Percentiles rank a stretch among this genome's conserved stretches.
Conservation (phyloP, 2,888 invertebrate species). For the Cybosia mesomella region DNA sequence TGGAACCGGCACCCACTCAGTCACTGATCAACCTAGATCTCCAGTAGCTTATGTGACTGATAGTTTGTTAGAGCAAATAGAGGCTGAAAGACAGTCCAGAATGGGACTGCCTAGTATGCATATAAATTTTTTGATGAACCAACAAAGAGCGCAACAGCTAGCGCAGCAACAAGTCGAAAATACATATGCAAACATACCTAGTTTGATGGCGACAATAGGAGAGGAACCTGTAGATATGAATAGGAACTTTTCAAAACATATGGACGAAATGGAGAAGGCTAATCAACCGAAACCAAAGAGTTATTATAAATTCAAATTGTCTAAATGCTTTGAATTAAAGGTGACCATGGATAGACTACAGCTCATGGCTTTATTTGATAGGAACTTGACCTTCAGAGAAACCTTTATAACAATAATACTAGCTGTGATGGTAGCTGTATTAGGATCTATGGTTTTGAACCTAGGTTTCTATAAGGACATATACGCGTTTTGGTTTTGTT, state of each 20-base stretch:
- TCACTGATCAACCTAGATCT: slow-evolving; percentile 76
- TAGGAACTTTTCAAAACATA: slow-evolving; percentile 85
- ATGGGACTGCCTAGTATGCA: slow-evolving; percentile 85
- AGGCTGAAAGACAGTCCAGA: slow-evolving; percentile 79
- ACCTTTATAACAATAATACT: slow-evolving; percentile 93
- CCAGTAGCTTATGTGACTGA: slow-evolving; percentile 83
- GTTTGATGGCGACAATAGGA: slow-evolving; percentile 84
- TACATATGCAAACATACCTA: slow-evolving; percentile 71
- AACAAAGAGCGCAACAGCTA: slow-evolving; percentile 74
- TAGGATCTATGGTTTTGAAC: slow-evolving; percentile 94
- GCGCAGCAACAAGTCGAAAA: slow-evolving; percentile 69
- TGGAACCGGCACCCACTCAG: slow-evolving; percentile 68
- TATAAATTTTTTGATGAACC: slow-evolving; percentile 80
- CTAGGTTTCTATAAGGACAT: slow-evolving; percentile 96
- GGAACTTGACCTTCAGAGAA: slow-evolving; percentile 94
- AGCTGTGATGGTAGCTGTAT: slow-evolving; percentile 93
- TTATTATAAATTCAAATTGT: slow-evolving; percentile 92
- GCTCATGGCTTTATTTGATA: slow-evolving; percentile 96
- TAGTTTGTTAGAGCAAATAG: slow-evolving; percentile 82
- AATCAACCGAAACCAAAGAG: slow-evolving; percentile 86
- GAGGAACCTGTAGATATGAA: slow-evolving; percentile 87
- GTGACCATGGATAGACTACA: slow-evolving; percentile 97
- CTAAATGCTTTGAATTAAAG: slow-evolving; percentile 90
- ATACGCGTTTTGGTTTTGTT: slow-evolving; percentile 97
- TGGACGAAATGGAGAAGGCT: slow-evolving; percentile 85